Percentiles rank a stretch among this genome's conserved stretches.
phyloP scores from a whole-genome alignment of 2,113 vertebrate species.

The Crotalus tigris region DNA sequence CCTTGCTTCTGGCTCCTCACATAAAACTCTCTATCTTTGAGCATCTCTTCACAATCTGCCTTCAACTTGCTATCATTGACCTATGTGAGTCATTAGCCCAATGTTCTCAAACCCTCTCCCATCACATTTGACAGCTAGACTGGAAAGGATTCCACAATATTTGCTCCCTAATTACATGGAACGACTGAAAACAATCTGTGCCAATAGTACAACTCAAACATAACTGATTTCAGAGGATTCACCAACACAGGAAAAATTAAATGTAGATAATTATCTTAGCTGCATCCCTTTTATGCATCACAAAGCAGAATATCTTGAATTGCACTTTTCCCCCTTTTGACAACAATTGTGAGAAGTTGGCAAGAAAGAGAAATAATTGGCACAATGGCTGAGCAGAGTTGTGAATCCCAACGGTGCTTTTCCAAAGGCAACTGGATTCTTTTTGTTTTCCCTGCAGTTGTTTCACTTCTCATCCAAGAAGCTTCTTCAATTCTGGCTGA shows the following conservation, averaged over 20 bases:
- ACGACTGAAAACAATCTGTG: not conserved
- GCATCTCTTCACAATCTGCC: not conserved
- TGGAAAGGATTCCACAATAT: not conserved
- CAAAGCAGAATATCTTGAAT: not conserved
- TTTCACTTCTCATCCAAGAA: not conserved
- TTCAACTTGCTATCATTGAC: not conserved
- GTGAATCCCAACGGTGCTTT: not conserved
- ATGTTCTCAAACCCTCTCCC: not conserved
- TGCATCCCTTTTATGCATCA: not conserved
- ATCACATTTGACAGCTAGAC: not conserved
- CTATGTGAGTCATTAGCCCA: not conserved
- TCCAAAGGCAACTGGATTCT: not conserved
- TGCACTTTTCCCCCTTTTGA: not conserved
- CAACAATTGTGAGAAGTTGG: not conserved
- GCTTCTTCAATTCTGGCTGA: not conserved
- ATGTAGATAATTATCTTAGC: not conserved
- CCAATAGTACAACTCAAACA: not conserved
- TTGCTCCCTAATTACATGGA: not conserved
- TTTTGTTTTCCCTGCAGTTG: not conserved
- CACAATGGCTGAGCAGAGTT: not conserved
- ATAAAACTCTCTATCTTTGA: not conserved
- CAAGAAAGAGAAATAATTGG: not conserved
- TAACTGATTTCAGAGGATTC: not conserved
- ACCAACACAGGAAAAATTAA: not conserved
- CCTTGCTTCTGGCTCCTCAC: not conserved